Percentiles rank a stretch among this genome's conserved stretches.
These are phyloP conservation scores for Volucella bombylans DNA, from an alignment of 2,888 invertebrate genomes.

Conservation along the genomic window DNA sequence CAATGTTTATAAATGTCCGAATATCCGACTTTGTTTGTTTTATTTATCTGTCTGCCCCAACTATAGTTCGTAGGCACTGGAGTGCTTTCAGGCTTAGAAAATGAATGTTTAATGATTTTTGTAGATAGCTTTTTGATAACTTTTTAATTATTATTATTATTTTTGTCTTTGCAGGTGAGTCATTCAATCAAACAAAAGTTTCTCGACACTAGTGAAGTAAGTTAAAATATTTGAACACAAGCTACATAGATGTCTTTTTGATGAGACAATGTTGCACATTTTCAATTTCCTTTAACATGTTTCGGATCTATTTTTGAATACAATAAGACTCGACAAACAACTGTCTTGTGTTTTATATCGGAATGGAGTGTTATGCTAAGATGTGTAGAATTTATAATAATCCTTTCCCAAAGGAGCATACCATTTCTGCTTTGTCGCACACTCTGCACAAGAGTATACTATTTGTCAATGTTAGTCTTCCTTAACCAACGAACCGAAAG, in stretches of 20 bases:
- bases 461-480: slow-evolving; percentile 16
- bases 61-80: no score
- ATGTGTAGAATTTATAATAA: slow-evolving; percentile 52
- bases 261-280: background rate
- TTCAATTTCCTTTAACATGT: slow-evolving; percentile 48
- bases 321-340: slow-evolving; percentile 15
- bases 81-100: no score
- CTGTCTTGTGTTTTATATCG: background rate
- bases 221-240: slow-evolving; percentile 17
- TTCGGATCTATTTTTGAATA: slow-evolving; percentile 17
- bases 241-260: background rate
- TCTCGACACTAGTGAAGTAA: slow-evolving; percentile 25
- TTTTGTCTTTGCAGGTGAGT: slow-evolving; percentile 63
- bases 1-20: no score
- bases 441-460: slow-evolving; percentile 21
- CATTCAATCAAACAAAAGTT: slow-evolving; percentile 26
- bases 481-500: slow-evolving; percentile 59
- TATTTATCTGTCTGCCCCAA: no score
- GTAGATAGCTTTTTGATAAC: slow-evolving; percentile 15
- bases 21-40: no score
- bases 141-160: background rate
- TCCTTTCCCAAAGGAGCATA: slow-evolving; percentile 37
- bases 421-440: slow-evolving; percentile 33
- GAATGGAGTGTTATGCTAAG: background rate
- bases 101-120: no score